Base-by-base conservation (phyloP, 2,888 invertebrate species). In the Macropis europaea region DNA sequence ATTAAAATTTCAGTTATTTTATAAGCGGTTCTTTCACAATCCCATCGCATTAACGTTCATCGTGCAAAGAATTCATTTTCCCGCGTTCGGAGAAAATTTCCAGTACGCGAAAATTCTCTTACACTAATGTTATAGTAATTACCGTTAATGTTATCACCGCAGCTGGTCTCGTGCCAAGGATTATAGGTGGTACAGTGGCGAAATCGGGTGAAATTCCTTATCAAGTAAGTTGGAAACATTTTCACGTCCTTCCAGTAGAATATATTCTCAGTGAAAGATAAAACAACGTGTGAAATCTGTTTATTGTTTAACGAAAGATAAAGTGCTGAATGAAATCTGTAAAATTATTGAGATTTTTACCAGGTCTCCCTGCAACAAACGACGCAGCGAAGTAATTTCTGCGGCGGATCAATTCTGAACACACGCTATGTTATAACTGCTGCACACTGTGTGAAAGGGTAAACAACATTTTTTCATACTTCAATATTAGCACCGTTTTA, bases 161-260 rank as follows among this genome's bases (percentile, higher is more conserved):
- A 62, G 47, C 17, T 4, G 40, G 15, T 24, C 22, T 45, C 0
- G 13, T 13, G 7, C 13, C 57, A 13, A 53, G 48, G 5, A 76
- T 84, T 11, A 57, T 83, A 9, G 67, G 77, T 24, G 87, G 87
- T 5, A 61, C 63, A 26, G 50, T 78, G 11, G 87, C 76, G 13
- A 26, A 59, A 19, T 57, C 54, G 17, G 85, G 85, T 11, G 85
- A 87, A 77, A 76, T 86, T 53, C 83, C 86, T 2, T 87, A 82
- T 43, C 87, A 87, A 69, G 87, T 85, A 57, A 76, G 43, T 9
- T 15, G 2, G 1, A 38, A 26, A 15, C 2, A n/a, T 47, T 24
- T 7, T 9, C 4, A 45, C 6, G 9, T 30, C 28, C 15, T 13
- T 6, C 22, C 17, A n/a, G 7, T n/a, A n/a, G n/a, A n/a, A n/a